Evolutionary conservation across 2,113 vertebrate species (phyloP), one percentile per base, ranked within the genome.

Genomic region (Etheostoma cragini): DNA sequence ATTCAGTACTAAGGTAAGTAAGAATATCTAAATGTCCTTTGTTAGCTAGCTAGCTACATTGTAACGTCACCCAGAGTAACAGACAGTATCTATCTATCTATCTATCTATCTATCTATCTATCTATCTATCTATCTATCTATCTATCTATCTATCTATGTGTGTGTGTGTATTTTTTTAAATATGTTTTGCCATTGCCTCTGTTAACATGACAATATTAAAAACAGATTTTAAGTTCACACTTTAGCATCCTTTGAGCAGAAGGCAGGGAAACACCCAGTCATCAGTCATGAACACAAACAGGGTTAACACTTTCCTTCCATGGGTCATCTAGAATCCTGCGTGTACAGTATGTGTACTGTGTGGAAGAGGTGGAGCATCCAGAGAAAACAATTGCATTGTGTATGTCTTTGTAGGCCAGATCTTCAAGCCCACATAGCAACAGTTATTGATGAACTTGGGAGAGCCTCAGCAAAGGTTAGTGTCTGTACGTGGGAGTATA

Each of bases 381-480:
- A 50, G 19, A 50, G 57, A 58, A 33, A 60, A 26, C 33, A 2
- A 26, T 7, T 65, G 8, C 8, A 5, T 49, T 21, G 38, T 73
- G 17, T 57, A 46, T 30, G 15, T 70, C 26, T 63, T 54, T 35
- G 16, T 26, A 96, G 95, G 78, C 89, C 93, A 56, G 93, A 95
- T 72, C 87, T 91, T 50, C 91, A 92, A 75, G 81, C 73, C 42
- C 87, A 91, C 21, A 91, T 91, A 21, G 85, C 88, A 60, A 89
- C 87, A 17, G 92, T 96, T 17, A 92, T 96, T 58, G 95, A 96
- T 89, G 94, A 95, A 66, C 91, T 96, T n/a, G 95, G 95, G 1
- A 93, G 74, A 91, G 95, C 95, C 6, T 96, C 95, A 3, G 93
- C 95, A 69, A 95, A 94, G 93, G 95, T 95, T 33, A 77, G 78